Conservation (phyloP, 1,140 invertebrate species). For the Ladona fulva region DNA sequence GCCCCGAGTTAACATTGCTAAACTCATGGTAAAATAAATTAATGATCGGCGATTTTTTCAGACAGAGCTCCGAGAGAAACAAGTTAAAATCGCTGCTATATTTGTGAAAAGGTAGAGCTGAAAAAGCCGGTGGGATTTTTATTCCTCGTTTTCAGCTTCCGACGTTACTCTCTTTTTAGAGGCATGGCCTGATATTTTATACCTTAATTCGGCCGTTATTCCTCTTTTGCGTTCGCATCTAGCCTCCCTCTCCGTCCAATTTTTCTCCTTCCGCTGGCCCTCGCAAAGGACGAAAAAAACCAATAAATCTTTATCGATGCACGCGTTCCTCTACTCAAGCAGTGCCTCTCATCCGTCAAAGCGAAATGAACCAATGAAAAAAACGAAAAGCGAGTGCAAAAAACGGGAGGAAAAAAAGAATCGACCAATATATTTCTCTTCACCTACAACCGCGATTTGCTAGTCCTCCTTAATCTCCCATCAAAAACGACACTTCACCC, state of each 20-base stretch:
- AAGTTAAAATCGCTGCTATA: no score
- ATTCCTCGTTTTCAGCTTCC: no score
- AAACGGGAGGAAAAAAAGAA: background rate
- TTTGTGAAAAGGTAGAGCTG: no score
- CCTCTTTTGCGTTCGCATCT: background rate
- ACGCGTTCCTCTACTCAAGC: background rate
- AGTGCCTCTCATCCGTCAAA: background rate
- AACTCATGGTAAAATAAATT: no score
- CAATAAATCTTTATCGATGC: constrained; percentile 10
- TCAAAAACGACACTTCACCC: background rate
- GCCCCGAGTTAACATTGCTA: no score
- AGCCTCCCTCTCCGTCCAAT: background rate
- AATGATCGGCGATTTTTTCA: no score
- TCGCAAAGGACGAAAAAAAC: background rate
- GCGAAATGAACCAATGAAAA: constrained; percentile 4
- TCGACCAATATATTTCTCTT: background rate
- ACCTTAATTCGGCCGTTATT: no score
- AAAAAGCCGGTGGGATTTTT: no score
- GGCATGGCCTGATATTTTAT: no score
- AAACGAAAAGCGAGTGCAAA: background rate
- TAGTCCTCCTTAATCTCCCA: constrained; percentile 4
- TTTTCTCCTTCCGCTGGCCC: background rate
- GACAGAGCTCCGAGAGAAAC: no score
- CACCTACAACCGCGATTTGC: constrained; percentile 6
- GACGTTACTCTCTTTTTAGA: no score